Base-by-base conservation (phyloP, 2,113 vertebrate species). In the Chascanopsetta lugubris region DNA sequence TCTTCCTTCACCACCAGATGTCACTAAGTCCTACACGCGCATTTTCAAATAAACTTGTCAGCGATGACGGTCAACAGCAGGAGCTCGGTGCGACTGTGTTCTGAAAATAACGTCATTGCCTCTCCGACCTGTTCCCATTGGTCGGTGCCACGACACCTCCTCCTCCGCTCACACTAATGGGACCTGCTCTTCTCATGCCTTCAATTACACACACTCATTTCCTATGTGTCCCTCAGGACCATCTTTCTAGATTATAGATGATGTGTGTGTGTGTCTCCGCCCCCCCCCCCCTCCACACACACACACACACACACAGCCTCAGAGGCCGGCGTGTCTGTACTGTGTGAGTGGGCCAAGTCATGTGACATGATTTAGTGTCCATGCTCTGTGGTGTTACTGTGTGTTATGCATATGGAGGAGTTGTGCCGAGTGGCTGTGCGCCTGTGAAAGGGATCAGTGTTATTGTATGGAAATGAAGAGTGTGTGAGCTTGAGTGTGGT, bases 151-250 rank as follows among this genome's bases (percentile, higher is more conserved):
- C 49, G 67, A 65, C 69, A 66, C 76, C 75, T 82, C 62, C 75
- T 82, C 62, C 69, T 78, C 75, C 54, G 58, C 67, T 81, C 68
- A 43, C 54, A 2, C 68, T 88, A 83, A 85, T 81, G 74, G 70
- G 73, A 74, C 67, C 30, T 73, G 59, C 70, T 75, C 66, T 61
- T 80, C 72, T 80, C 59, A 67, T 84, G 66, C 40, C 54, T 86
- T 76, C 70, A 88, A 81, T 87, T 83, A 77, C 36, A 78, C 69
- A 64, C 32, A 27, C 74, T 82, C 74, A 86, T 87, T 87, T 90
- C 82, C 87, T 79, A 11, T 57, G 63, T 69, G 80, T 86, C 83
- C 63, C 71, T 30, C 29, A 48, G 65, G 77, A 38, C 62, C 59
- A 71, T 79, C 82, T 87, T 72, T 86, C 72, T 83, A 72, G 63